A percentile compares a stretch with the other conserved stretches of the same genome.
Conservation (phyloP, 2,113 vertebrate genomes). For the Panthera uncia region DNA sequence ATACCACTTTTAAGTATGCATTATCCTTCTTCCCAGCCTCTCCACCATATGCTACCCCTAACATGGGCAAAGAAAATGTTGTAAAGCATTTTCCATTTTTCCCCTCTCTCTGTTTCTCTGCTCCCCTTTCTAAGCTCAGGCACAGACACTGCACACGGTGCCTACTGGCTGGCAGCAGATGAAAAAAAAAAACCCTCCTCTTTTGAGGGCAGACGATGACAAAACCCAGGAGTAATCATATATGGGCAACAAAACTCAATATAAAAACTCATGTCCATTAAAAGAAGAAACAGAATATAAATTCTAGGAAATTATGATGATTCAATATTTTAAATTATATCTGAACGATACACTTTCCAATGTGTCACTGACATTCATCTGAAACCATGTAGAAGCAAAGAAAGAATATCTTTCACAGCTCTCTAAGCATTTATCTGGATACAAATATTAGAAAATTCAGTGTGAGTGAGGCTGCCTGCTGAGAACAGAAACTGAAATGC, state of each 20-base stretch:
- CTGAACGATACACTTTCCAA: neutral
- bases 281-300: constrained; percentile 53
- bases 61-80: neutral
- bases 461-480: constrained; percentile 19
- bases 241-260: constrained; percentile 21
- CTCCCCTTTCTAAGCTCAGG: neutral
- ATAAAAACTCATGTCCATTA: constrained; percentile 17
- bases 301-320: constrained; percentile 47
- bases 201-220: neutral
- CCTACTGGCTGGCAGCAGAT: neutral
- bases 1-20: neutral
- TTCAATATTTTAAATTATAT: constrained; percentile 55
- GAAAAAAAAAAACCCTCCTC: neutral
- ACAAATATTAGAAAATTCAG: constrained; percentile 57
- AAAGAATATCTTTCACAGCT: constrained; percentile 42
- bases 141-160: neutral
- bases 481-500: constrained; percentile 60
- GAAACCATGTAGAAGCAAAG: constrained; percentile 22
- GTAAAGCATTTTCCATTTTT: neutral
- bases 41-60: neutral
- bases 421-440: constrained; percentile 41
- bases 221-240: constrained; percentile 39
- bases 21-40: neutral
- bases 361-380: constrained; percentile 38
- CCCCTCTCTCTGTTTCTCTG: neutral